Conservation (phyloP, 2,797 vertebrate species). For the Poeciliopsis infans region DNA sequence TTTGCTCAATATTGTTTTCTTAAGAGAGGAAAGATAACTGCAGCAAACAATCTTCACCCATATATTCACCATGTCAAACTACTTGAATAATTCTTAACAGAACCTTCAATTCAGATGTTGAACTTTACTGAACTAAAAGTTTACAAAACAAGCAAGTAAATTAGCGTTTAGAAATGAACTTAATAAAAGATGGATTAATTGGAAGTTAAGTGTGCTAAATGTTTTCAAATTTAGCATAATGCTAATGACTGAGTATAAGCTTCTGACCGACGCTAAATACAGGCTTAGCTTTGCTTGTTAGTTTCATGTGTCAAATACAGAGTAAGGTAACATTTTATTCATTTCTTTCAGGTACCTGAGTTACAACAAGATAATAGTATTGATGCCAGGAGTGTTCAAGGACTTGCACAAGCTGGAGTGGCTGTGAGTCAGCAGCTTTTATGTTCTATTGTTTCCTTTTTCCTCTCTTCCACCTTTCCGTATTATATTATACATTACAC, state of each 20-base stretch:
- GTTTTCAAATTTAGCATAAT: too few relatives aligned
- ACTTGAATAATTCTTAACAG: too few relatives aligned
- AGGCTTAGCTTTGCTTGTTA: not conserved
- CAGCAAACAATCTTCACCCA: too few relatives aligned
- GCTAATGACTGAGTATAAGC: not conserved
- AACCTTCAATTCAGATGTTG: too few relatives aligned
- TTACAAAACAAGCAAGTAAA: too few relatives aligned
- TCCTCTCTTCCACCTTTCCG: not conserved
- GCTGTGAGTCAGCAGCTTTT: constrained; percentile 81
- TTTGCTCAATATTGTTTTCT: too few relatives aligned
- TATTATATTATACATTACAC: not conserved
- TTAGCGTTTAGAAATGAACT: too few relatives aligned
- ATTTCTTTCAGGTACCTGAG: constrained; percentile 86
- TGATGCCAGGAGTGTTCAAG: constrained; percentile 90
- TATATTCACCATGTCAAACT: too few relatives aligned
- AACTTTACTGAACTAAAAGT: too few relatives aligned
- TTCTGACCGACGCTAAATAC: not conserved
- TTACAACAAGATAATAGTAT: constrained; percentile 87
- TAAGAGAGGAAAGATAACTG: too few relatives aligned
- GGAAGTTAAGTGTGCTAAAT: too few relatives aligned
- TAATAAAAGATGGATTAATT: too few relatives aligned
- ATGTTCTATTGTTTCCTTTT: not conserved
- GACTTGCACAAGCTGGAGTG: constrained; percentile 93
- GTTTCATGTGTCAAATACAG: not conserved
- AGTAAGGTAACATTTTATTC: not conserved